Evolutionary conservation across 2,888 invertebrate species (phyloP).

Genomic region (Drosophila colorata): DNA sequence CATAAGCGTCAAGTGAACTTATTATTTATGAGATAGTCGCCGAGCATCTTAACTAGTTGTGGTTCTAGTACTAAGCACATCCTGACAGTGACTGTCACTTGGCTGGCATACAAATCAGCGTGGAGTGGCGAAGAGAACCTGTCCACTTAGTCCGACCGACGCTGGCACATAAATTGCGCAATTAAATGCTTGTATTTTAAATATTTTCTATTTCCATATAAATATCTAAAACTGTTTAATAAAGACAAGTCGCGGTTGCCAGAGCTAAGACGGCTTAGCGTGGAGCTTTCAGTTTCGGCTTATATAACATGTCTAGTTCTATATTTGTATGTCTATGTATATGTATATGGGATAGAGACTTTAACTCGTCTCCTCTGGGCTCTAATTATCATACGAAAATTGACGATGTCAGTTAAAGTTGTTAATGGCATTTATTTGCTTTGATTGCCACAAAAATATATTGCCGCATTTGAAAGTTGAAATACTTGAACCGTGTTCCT

Average conservation of each 20-base stretch:
- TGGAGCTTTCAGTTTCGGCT: not conserved
- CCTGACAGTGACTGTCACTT: conserved; percentile 48
- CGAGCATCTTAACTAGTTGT: conserved; percentile 57
- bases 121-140: conserved; percentile 35
- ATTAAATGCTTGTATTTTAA: conserved; percentile 39
- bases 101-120: conserved; percentile 58
- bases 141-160: conserved; percentile 43
- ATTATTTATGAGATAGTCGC: conserved; percentile 64
- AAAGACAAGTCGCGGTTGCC: not conserved
- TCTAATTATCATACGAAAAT: conserved; percentile 55
- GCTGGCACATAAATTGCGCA: conserved; percentile 49
- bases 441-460: conserved; percentile 31
- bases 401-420: conserved; percentile 53
- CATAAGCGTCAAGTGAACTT: conserved; percentile 27
- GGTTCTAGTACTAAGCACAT: conserved; percentile 49
- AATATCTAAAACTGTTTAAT: conserved; percentile 38
- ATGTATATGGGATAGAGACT: conserved; percentile 11
- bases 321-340: not conserved
- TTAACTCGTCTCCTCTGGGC: conserved; percentile 21
- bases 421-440: conserved; percentile 58
- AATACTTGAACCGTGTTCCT: conserved; percentile 70
- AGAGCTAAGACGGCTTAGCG: conserved; percentile 36
- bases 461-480: conserved; percentile 76
- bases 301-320: not conserved
- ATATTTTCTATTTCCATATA: conserved; percentile 45